phyloP scores from a whole-genome alignment of 92 coral and sea anemone species.

The Meandrina meandrites region DNA sequence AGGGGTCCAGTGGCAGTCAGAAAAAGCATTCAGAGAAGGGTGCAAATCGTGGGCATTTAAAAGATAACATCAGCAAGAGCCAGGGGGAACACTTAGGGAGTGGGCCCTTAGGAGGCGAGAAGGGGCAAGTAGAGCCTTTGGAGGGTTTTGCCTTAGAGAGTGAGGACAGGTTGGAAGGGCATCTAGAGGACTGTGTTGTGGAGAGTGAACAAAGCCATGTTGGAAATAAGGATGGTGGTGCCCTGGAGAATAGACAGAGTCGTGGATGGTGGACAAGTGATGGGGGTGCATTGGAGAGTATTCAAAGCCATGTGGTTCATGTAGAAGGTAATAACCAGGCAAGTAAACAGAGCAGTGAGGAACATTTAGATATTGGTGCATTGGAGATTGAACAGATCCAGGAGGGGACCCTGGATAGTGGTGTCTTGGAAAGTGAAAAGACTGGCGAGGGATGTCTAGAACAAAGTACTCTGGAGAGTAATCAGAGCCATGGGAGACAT shows the following conservation, averaged over 20 bases:
- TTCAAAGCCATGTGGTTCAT: not conserved
- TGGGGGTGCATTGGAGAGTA: not conserved
- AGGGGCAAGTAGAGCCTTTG: not conserved
- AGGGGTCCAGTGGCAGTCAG: not conserved
- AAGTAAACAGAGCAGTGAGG: not conserved
- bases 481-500: not conserved
- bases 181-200: not conserved
- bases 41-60: not conserved
- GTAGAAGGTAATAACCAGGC: not conserved
- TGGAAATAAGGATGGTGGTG: not conserved
- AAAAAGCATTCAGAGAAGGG: conserved; percentile 5
- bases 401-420: not conserved
- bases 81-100: conserved; percentile 3
- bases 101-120: not conserved
- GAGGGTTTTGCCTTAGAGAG: not conserved
- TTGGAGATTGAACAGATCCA: not conserved
- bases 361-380: not conserved
- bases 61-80: not conserved
- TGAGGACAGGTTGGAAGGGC: not conserved
- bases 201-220: not conserved
- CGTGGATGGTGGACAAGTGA: not conserved
- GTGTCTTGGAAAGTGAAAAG: not conserved
- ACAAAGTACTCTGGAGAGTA: not conserved
- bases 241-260: not conserved
- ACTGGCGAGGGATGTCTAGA: not conserved